These are phyloP conservation scores for Pseudotriccus pelzelni DNA, from an alignment of 2,797 vertebrate species.

Conservation along the genomic window DNA sequence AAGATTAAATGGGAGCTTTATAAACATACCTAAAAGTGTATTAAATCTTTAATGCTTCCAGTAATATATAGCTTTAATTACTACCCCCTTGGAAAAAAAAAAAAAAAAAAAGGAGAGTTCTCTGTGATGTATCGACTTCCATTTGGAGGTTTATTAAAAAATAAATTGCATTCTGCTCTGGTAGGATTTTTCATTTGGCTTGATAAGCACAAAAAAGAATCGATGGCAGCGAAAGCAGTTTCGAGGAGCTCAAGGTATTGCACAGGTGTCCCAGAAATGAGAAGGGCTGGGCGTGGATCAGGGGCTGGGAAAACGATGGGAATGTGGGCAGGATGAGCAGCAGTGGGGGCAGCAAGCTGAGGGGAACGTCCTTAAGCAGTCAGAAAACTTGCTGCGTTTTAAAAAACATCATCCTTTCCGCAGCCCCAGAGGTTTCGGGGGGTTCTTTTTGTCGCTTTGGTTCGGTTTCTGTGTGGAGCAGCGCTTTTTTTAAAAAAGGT, in stretches of 20 bases:
- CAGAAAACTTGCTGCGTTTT: not conserved
- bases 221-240: not conserved
- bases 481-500: not conserved
- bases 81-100: not conserved
- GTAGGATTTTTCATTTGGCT: not conserved
- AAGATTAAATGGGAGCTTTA: not conserved
- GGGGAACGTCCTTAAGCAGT: not conserved
- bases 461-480: not conserved
- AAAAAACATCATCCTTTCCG: not conserved
- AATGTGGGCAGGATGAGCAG: not conserved
- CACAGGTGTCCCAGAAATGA: not conserved
- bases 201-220: not conserved
- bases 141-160: not conserved
- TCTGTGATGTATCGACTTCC: not conserved
- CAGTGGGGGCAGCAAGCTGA: not conserved
- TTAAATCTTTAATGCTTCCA: not conserved
- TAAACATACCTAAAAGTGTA: not conserved
- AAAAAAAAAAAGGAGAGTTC: not conserved
- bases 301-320: not conserved
- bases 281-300: rapidly evolving
- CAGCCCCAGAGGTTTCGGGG: not conserved
- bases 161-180: not conserved
- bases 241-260: not conserved
- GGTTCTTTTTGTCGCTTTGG: too few species aligned
- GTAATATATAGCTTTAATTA: constrained; percentile 36